phyloP scores from a whole-genome alignment of 2,797 vertebrate genomes.

The Pangasius krempfi region DNA sequence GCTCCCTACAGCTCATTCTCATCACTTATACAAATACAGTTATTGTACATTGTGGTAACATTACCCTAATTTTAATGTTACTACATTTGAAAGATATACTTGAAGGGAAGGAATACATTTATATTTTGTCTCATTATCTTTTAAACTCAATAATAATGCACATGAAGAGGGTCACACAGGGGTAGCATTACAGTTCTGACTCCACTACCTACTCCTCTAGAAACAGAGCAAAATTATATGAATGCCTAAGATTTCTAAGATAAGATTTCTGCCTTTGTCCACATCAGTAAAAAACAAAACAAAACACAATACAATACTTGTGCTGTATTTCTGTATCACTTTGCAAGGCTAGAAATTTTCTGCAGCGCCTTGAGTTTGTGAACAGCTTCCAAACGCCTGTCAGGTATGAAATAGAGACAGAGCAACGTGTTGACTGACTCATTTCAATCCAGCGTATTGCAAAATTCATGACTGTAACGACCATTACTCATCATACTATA shows the following conservation, averaged over 20 bases:
- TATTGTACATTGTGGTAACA: neutral
- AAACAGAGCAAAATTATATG: neutral
- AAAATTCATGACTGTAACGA: neutral
- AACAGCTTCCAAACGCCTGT: neutral
- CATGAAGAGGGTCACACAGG: neutral
- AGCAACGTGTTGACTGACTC: neutral
- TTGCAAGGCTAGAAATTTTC: neutral
- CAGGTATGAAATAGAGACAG: constrained; percentile 4
- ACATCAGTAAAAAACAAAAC: neutral
- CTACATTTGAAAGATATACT: constrained; percentile 10
- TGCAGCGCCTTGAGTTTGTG: neutral
- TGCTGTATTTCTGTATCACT: neutral
- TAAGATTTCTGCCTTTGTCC: neutral
- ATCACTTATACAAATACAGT: constrained; percentile 10
- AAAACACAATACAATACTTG: neutral
- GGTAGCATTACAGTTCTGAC: neutral
- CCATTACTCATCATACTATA: neutral
- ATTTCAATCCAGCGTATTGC: neutral
- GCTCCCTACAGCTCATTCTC: constrained; percentile 1
- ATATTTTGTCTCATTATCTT: constrained; percentile 23
- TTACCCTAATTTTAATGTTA: constrained; percentile 20
- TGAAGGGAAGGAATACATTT: neutral
- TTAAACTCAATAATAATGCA: constrained; percentile 16
- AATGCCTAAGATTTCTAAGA: neutral
- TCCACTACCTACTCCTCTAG: neutral